A percentile compares a stretch with the other conserved stretches of the same genome.
phyloP scores from a whole-genome alignment of 2,797 vertebrate species.

The Gila robusta region DNA sequence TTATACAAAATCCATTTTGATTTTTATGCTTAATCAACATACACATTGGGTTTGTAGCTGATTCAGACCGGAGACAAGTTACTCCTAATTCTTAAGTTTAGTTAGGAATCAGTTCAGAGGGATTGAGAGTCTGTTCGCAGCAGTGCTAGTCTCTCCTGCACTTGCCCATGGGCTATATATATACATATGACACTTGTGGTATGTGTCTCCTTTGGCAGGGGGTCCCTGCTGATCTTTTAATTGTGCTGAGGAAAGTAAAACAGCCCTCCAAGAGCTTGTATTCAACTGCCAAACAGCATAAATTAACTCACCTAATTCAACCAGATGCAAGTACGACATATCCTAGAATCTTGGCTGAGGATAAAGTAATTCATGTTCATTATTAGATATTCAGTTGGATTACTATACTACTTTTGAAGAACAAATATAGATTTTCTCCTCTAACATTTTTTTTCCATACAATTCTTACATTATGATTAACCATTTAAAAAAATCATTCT shows the following conservation, averaged over 20 bases:
- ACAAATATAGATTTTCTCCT: background rate
- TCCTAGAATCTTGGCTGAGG: background rate
- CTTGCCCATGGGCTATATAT: conserved; percentile 65
- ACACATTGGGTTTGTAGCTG: background rate
- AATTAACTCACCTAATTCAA: background rate
- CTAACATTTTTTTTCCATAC: background rate
- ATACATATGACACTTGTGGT: conserved; percentile 73
- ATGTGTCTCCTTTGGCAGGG: conserved; percentile 59
- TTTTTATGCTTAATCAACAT: background rate
- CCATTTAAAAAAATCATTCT: background rate
- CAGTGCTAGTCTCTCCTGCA: background rate
- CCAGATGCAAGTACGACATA: background rate
- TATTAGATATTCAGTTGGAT: background rate
- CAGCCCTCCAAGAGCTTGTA: conserved; percentile 7
- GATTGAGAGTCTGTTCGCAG: conserved; percentile 5
- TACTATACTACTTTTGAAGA: background rate
- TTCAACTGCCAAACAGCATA: conserved; percentile 32
- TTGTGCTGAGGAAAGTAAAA: conserved; percentile 61
- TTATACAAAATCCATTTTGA: background rate
- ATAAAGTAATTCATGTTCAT: background rate
- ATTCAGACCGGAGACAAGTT: background rate
- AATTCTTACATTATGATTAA: too few species aligned
- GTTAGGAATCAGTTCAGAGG: background rate
- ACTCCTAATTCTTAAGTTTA: background rate
- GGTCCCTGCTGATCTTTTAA: conserved; percentile 66